Conservation (phyloP, 2,113 vertebrate genomes). For the Phyllostomus hastatus region DNA sequence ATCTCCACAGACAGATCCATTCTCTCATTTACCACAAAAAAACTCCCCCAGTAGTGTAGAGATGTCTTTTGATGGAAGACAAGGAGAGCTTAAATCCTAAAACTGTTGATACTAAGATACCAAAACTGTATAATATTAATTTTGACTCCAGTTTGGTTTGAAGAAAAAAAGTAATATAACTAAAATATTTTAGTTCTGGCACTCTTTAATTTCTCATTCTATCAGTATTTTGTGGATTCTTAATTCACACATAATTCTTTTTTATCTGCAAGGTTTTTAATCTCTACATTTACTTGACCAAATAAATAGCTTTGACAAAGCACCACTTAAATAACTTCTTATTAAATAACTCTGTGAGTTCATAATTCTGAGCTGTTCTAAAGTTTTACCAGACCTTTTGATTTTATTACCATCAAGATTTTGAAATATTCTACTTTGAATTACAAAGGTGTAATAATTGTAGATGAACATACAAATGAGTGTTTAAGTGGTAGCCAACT, state of each 20-base stretch:
- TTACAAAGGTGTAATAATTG: not conserved
- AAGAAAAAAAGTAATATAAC: not conserved
- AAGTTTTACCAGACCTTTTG: conserved; percentile 27
- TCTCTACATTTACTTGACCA: not conserved
- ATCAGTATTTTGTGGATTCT: not conserved
- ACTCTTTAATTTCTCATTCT: not conserved
- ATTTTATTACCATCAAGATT: not conserved
- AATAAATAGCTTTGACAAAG: conserved; percentile 26
- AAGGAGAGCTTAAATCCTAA: conserved; percentile 40
- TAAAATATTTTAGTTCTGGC: not conserved
- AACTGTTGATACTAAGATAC: conserved; percentile 19
- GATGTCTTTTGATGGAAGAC: conserved; percentile 7
- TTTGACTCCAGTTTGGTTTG: conserved; percentile 28
- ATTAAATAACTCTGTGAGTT: not conserved
- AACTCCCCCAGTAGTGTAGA: not conserved
- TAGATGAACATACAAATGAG: conserved; percentile 3
- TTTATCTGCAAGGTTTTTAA: conserved; percentile 32
- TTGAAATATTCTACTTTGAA: conserved; percentile 22
- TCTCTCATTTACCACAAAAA: conserved; percentile 29
- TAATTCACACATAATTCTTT: conserved; percentile 15
- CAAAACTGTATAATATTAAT: not conserved
- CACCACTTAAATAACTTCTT: not conserved
- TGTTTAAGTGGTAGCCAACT: not conserved
- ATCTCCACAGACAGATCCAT: conserved; percentile 50
- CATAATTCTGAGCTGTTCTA: conserved; percentile 19